Evolutionary conservation across 2,113 vertebrate species (phyloP).

Genomic region (Blennius ocellaris): DNA sequence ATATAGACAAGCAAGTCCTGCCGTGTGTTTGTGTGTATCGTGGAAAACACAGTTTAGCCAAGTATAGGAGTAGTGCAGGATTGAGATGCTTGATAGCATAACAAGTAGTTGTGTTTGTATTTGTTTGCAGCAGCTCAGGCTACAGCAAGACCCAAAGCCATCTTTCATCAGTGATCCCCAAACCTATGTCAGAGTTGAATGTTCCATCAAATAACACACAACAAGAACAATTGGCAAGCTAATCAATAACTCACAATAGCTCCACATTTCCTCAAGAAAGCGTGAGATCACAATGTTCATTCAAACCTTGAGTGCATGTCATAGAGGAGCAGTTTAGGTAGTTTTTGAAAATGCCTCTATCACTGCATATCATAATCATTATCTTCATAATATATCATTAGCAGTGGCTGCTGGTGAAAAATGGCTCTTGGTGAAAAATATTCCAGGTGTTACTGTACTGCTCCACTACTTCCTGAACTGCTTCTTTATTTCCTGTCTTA

Average conservation of each 20-base stretch:
- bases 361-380: not conserved
- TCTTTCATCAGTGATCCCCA: slow-evolving; percentile 39
- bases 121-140: slow-evolving; percentile 19
- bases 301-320: not conserved
- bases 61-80: not conserved
- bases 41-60: not conserved
- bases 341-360: slow-evolving; percentile 6
- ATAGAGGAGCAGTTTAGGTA: slow-evolving; percentile 3
- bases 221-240: slow-evolving; percentile 43
- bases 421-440: no score
- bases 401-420: no score
- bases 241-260: slow-evolving; percentile 22
- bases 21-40: not conserved
- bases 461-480: no score
- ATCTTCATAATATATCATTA: not conserved
- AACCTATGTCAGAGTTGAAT: slow-evolving; percentile 59
- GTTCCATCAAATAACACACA: slow-evolving; percentile 44
- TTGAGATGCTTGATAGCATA: slow-evolving; percentile 12
- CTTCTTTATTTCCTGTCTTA: no score
- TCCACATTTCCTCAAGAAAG: slow-evolving; percentile 27
- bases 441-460: no score
- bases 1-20: not conserved
- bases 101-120: slow-evolving; percentile 10
- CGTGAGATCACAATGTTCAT: not conserved
- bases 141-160: not conserved